Conservation (phyloP, 2,797 vertebrate species). For the Tympanoctomys barrerae region DNA sequence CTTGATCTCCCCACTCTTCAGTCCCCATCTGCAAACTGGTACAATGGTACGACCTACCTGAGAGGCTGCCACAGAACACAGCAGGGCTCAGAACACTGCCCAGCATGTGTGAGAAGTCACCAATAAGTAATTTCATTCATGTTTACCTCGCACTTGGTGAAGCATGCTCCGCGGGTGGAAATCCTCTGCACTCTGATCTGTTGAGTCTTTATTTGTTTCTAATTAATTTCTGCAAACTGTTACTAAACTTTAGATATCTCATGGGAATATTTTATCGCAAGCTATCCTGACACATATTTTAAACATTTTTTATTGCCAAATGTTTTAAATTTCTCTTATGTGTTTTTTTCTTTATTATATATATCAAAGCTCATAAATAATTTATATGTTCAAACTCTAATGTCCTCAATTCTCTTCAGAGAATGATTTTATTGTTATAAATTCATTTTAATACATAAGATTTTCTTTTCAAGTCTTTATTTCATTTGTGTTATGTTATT, state of each 20-base stretch:
- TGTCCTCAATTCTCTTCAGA: neutral
- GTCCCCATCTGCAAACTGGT: neutral
- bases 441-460: neutral
- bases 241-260: neutral
- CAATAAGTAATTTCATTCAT: neutral
- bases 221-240: neutral
- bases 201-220: neutral
- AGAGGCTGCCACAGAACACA: rapidly evolving
- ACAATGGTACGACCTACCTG: rapidly evolving
- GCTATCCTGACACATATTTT: neutral
- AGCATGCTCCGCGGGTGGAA: neutral
- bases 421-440: constrained; percentile 30
- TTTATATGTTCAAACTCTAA: neutral
- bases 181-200: neutral
- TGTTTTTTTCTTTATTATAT: neutral
- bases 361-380: neutral
- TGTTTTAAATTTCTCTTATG: constrained; percentile 14
- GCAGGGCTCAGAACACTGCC: neutral
- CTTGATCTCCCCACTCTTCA: rapidly evolving
- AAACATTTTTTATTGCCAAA: constrained; percentile 1
- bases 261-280: neutral
- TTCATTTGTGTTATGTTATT: neutral
- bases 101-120: neutral
- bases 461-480: constrained; percentile 47
- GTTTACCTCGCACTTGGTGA: neutral